Base-by-base conservation (phyloP, 2,797 vertebrate species). In the Simalia tracyae region DNA sequence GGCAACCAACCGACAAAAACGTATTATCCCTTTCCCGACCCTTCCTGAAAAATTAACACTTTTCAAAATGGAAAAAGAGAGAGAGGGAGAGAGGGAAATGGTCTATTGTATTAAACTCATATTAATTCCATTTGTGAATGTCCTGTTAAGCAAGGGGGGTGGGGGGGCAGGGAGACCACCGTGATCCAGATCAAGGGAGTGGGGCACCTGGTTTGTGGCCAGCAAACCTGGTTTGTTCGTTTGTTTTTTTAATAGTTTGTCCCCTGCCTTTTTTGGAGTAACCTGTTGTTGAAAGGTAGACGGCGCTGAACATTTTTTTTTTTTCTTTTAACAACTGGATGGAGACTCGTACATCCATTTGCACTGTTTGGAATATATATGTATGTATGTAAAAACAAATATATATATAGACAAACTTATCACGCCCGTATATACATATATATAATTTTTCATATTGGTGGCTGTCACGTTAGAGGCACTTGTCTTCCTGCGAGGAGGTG, bases 281-380 rank as follows among this genome's bases (percentile, higher is more conserved):
- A 9, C 87, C 42, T 36, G 57, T 64, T 24, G 88, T 87, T 66
- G 5, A 61, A 60, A 26, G 66, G 60, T 60, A 64, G 66, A 81
- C 5, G 10, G 26, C 72, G 12, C 88, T 10, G 36, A 50, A 4
- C 31, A 31, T 36, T n/a, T 31, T 26, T 26, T 19, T 50, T 2
- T 24, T 60, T 94, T 89, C 94, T 96, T 96, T 63, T 93, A 95
- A 95, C 95, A 96, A 97, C 96, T 96, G 96, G 96, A 96, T 96
- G 93, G 95, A 94, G 92, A 95, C 95, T 95, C 93, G 94, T 17
- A 68, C 92, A 94, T 95, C 96, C 96, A 89, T 97, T 87, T 97
- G 97, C 97, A 97, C 96, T 96, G 96, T 96, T 96, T 92, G 92
- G 95, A 95, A 96, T 96, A 97, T 96, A 96, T 96, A 96, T 97